A percentile compares a stretch with the other conserved stretches of the same genome.
Conservation (phyloP, 2,113 vertebrate species). For the Corynorhinus townsendii region DNA sequence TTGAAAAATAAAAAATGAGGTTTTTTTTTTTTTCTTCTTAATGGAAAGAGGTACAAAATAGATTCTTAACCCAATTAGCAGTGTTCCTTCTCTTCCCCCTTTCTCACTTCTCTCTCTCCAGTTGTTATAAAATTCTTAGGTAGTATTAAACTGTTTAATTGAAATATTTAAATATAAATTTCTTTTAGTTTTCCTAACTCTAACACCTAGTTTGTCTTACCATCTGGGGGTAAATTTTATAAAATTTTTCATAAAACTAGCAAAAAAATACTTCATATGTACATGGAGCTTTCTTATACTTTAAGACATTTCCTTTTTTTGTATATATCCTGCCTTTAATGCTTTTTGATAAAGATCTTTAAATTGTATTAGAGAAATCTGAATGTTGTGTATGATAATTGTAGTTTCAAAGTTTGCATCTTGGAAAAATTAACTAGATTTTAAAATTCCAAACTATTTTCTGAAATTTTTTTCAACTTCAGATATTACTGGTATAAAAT, state of each 20-base stretch:
- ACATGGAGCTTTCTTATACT: not conserved
- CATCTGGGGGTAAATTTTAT: not conserved
- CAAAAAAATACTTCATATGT: not conserved
- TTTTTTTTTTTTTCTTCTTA: not conserved
- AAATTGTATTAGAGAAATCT: not conserved
- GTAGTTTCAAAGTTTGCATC: constrained; percentile 5
- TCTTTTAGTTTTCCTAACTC: not conserved
- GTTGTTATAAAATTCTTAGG: not conserved
- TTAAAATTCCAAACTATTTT: constrained; percentile 27
- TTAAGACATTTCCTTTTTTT: constrained; percentile 25
- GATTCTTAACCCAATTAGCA: not conserved
- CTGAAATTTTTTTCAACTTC: not conserved
- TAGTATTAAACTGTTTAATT: constrained; percentile 1
- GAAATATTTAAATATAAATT: not conserved
- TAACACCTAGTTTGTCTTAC: not conserved
- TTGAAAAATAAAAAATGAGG: not conserved
- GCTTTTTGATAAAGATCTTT: not conserved
- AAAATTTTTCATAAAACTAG: not conserved
- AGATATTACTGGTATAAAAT: not conserved
- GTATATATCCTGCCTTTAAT: not conserved
- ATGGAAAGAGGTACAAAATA: not conserved
- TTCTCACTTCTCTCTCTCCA: not conserved
- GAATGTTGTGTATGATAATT: not conserved
- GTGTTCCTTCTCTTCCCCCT: not conserved
- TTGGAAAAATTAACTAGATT: constrained; percentile 21